Percentiles rank a stretch among this genome's conserved stretches.
phyloP scores from a whole-genome alignment of 2,797 vertebrate species.

The Enteromius viviparus region DNA sequence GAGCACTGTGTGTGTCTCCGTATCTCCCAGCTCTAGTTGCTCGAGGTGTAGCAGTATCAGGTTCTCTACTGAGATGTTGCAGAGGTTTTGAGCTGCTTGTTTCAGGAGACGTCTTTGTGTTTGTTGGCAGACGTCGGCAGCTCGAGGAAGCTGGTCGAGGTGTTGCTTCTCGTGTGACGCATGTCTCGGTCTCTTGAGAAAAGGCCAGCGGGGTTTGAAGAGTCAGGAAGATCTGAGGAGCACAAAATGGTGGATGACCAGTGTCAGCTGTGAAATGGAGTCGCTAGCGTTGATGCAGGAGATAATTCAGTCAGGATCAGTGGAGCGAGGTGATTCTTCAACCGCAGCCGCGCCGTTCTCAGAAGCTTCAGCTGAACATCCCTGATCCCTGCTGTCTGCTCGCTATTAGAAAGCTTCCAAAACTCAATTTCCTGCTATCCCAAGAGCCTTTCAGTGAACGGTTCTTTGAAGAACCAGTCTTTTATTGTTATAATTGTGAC shows the following conservation, averaged over 20 bases:
- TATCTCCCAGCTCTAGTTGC: too few relatives aligned
- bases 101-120: neutral
- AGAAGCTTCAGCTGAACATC: constrained; percentile 44
- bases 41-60: neutral
- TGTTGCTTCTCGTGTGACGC: constrained; percentile 74
- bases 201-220: constrained; percentile 16
- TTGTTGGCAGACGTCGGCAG: constrained; percentile 69
- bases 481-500: too few relatives aligned
- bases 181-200: neutral
- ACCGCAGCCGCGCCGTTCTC: constrained; percentile 28
- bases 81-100: neutral
- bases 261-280: constrained; percentile 86
- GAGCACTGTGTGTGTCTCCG: too few relatives aligned
- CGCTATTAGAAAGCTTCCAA: neutral
- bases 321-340: constrained; percentile 7
- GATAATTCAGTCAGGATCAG: constrained; percentile 90
- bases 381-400: constrained; percentile 33
- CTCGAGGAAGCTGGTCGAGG: constrained; percentile 70
- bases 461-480: neutral
- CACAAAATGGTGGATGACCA: constrained; percentile 83
- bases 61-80: too few relatives aligned
- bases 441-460: neutral
- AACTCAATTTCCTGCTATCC: neutral
- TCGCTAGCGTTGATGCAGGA: constrained; percentile 90
- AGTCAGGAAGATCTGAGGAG: constrained; percentile 77